Conservation (phyloP, 2,888 invertebrate species). For the Helicoverpa assulta region DNA sequence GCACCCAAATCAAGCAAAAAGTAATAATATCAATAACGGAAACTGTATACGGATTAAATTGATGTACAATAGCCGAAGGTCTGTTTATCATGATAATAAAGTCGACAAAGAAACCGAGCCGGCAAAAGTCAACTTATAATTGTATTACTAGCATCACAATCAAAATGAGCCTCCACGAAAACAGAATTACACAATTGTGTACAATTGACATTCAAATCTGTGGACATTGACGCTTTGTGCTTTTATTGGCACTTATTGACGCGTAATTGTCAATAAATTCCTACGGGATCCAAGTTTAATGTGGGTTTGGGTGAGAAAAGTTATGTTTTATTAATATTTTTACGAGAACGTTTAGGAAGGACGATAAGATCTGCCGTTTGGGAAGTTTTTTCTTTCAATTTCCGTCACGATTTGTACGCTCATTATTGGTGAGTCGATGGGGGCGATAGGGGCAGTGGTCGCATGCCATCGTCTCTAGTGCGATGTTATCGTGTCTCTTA, state of each 20-base stretch:
- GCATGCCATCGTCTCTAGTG: slow-evolving; percentile 81
- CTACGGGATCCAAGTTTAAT: slow-evolving; percentile 89
- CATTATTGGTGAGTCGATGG: slow-evolving; percentile 88
- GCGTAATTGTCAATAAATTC: slow-evolving; percentile 90
- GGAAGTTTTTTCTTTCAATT: slow-evolving; percentile 90
- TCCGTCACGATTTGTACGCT: slow-evolving; percentile 90
- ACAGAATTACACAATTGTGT: slow-evolving; percentile 89
- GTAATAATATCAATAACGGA: slow-evolving; percentile 77
- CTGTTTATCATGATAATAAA: slow-evolving; percentile 87
- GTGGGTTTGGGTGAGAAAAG: slow-evolving; percentile 90
- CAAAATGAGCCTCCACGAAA: slow-evolving; percentile 88
- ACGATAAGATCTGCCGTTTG: slow-evolving; percentile 88
- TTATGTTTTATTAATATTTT: slow-evolving; percentile 91
- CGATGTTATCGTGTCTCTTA: slow-evolving; percentile 87
- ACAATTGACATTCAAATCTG: slow-evolving; percentile 90
- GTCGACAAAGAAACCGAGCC: slow-evolving; percentile 81
- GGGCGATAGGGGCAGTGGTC: slow-evolving; percentile 89
- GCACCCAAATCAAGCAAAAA: slow-evolving; percentile 60
- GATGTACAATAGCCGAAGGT: slow-evolving; percentile 79
- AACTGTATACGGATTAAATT: slow-evolving; percentile 79
- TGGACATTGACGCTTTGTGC: slow-evolving; percentile 89
- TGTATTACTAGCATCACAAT: slow-evolving; percentile 86
- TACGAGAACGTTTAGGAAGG: slow-evolving; percentile 89
- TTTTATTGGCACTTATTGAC: slow-evolving; percentile 90
- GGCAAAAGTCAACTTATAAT: slow-evolving; percentile 87